These are phyloP conservation scores for Idris sp. DNA, from an alignment of 1,140 invertebrate species.

Conservation along the genomic window DNA sequence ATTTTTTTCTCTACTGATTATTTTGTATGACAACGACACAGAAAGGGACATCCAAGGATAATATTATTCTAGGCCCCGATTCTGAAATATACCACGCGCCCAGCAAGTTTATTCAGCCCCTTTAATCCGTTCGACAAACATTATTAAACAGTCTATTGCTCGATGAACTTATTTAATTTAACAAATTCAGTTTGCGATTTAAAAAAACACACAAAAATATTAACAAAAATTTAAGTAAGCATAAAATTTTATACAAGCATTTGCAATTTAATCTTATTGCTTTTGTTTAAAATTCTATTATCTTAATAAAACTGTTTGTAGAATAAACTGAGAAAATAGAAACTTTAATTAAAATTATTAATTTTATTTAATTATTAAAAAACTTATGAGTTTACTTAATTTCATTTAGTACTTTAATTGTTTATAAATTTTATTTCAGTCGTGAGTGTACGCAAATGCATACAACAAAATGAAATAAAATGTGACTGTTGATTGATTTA, in stretches of 20 bases:
- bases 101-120: constrained; percentile 60
- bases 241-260: neutral
- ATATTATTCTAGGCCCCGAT: constrained; percentile 71
- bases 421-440: too few species aligned
- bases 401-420: too few species aligned
- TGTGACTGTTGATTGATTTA: constrained; percentile 15
- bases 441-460: too few species aligned
- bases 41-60: constrained; percentile 63
- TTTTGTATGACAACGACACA: constrained; percentile 47
- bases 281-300: too few species aligned
- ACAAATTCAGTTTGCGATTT: constrained; percentile 5
- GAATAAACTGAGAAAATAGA: too few species aligned
- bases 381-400: too few species aligned
- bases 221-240: constrained; percentile 4
- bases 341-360: too few species aligned
- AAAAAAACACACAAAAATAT: constrained; percentile 1
- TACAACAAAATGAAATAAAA: constrained; percentile 26
- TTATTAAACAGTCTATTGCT: constrained; percentile 3
- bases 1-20: constrained; percentile 34
- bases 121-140: constrained; percentile 42
- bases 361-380: too few species aligned
- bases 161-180: constrained; percentile 17
- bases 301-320: too few species aligned
- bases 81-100: constrained; percentile 46
- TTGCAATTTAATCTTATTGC: too few species aligned